phyloP scores from a whole-genome alignment of 2,797 vertebrate species.

The Emydoidea blandingii region DNA sequence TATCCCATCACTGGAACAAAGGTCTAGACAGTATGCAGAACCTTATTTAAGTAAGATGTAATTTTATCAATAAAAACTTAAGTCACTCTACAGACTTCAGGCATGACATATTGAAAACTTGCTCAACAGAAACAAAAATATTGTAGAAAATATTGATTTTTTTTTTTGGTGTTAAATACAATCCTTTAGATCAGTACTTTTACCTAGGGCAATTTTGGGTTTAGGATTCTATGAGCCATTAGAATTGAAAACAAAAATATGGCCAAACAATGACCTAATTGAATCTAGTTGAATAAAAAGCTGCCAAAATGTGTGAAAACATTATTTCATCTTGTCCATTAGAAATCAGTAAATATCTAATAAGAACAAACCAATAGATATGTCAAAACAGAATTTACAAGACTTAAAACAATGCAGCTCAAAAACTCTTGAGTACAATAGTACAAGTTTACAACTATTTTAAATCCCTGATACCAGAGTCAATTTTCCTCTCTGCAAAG shows the following conservation, averaged over 20 bases:
- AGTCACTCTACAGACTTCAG: constrained; percentile 36
- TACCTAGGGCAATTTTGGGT: constrained; percentile 44
- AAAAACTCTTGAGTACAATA: neutral
- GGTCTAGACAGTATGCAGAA: constrained; percentile 5
- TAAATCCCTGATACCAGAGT: neutral
- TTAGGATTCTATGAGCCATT: constrained; percentile 42
- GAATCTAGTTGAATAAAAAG: constrained; percentile 20
- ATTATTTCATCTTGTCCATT: neutral
- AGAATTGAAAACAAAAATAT: constrained; percentile 56
- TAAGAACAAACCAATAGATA: constrained; percentile 19
- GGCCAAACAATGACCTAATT: constrained; percentile 5
- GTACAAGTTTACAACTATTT: neutral
- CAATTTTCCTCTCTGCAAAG: neutral
- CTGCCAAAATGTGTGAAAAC: neutral
- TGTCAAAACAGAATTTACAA: constrained; percentile 23
- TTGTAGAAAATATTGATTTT: constrained; percentile 50
- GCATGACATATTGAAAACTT: constrained; percentile 51
- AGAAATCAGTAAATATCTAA: neutral
- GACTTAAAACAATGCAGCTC: neutral
- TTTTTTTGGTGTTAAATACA: constrained; percentile 52
- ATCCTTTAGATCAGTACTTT: constrained; percentile 51
- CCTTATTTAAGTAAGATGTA: constrained; percentile 45
- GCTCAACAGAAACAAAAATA: constrained; percentile 71
- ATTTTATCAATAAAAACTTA: constrained; percentile 56
- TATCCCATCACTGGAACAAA: constrained; percentile 9